A percentile compares a stretch with the other conserved stretches of the same genome.
Evolutionary conservation across 2,888 invertebrate species (phyloP).

Genomic region (Pachydiplax longipennis): DNA sequence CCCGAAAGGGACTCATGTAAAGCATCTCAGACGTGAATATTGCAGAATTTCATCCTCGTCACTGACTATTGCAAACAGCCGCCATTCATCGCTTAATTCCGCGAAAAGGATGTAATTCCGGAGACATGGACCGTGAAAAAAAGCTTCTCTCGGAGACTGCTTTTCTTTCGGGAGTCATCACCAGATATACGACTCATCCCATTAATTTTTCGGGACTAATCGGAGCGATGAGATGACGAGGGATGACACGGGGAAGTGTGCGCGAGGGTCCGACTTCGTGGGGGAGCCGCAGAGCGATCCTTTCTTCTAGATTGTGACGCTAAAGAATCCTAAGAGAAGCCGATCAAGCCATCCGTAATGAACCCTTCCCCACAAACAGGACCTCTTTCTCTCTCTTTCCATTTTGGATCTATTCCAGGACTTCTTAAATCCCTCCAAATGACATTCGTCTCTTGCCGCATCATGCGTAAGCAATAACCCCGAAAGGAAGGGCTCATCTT

Average conservation of each 20-base stretch:
- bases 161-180: too few species aligned
- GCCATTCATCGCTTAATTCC: too few species aligned
- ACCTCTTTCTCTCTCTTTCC: neutral
- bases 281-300: neutral
- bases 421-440: neutral
- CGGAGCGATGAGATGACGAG: neutral
- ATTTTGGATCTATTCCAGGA: neutral
- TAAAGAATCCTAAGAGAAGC: neutral
- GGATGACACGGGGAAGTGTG: constrained; percentile 2
- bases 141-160: too few species aligned
- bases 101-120: too few species aligned
- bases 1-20: too few species aligned
- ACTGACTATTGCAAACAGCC: too few species aligned
- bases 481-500: neutral
- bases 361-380: neutral
- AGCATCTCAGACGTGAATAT: too few species aligned
- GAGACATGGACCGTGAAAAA: too few species aligned
- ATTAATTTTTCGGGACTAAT: neutral
- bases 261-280: neutral
- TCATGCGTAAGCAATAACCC: neutral
- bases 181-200: too few species aligned
- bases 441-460: neutral
- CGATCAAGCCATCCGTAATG: constrained; percentile 17
- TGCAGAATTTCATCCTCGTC: too few species aligned
- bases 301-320: neutral